Evolutionary conservation across 2,797 vertebrate species (phyloP), one percentile per base, ranked within the genome.

Genomic region (Podarcis lilfordi): DNA sequence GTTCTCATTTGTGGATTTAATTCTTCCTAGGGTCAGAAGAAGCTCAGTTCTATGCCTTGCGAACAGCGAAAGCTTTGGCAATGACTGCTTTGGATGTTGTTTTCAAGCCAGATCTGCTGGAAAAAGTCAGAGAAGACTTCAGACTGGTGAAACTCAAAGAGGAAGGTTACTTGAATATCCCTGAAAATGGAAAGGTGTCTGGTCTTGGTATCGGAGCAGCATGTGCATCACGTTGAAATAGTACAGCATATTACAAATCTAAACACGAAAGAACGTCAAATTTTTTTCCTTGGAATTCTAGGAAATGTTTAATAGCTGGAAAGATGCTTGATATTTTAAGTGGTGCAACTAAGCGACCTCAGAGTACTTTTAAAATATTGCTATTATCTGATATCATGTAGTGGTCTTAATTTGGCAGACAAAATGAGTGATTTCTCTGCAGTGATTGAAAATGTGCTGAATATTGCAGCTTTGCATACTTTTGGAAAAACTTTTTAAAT

Each of bases 71-170:
- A 94, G 97, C 98, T 84, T 95, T 98, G 96, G 97, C 98, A 11
- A 98, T 98, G 98, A 98, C 98, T 89, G 98, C 98, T 13, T 94
- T 98, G 94, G 98, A 98, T 90, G 96, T 98, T 2, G 94, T 98
- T 82, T 98, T 98, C 96, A 96, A 97, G 79, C 98, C 97, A 27
- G 96, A 96, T 76, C 93, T 98, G 76, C 91, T 98, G 43, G 95
- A 97, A 92, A 96, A 89, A 87, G 89, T 98, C 89, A 97, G 93
- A 89, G 96, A 98, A 19, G 98, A 98, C 91, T 98, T 98, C n/a
- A 96, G 91, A 64, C 91, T 96, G 85, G 89, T 89, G 86, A 98
- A 96, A 84, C 95, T 96, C 88, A 96, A 95, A 92, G 97, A 98
- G 89, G 96, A 97, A 75, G 90, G 87, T 6, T 89, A 92, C 84